These are phyloP conservation scores for Aselliscus stoliczkanus DNA, from an alignment of 2,797 vertebrate species.

Conservation along the genomic window DNA sequence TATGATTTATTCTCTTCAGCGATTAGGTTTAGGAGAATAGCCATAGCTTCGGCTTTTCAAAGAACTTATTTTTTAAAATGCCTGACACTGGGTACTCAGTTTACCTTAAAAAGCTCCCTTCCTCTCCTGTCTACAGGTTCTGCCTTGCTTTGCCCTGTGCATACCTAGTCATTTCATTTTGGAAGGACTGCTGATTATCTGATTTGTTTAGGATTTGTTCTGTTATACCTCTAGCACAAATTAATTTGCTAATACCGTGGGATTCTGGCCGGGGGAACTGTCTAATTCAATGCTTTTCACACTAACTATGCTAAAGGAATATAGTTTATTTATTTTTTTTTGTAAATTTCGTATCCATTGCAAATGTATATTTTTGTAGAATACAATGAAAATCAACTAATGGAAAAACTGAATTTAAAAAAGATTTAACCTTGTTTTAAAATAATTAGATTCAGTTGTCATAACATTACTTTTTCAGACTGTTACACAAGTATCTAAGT, in stretches of 20 bases:
- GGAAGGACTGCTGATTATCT: not conserved
- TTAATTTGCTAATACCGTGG: conserved; percentile 14
- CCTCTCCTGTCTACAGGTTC: not conserved
- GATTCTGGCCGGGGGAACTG: not conserved
- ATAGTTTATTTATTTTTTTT: not conserved
- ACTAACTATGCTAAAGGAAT: not conserved
- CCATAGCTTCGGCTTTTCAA: conserved; percentile 2
- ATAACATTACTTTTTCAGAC: not conserved
- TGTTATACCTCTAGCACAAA: not conserved
- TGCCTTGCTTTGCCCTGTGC: not conserved
- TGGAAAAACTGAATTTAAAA: not conserved
- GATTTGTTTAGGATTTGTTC: not conserved
- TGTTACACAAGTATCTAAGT: not conserved
- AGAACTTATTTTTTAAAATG: not conserved
- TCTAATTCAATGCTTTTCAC: not conserved
- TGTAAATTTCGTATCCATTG: not conserved
- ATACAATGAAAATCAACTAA: not conserved
- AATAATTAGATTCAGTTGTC: not conserved
- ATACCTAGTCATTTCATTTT: not conserved
- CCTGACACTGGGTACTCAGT: not conserved
- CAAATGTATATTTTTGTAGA: not conserved
- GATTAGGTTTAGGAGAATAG: not conserved
- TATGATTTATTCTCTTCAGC: not conserved
- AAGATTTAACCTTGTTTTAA: not conserved
- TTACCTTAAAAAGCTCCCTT: not conserved